Base-by-base conservation (phyloP, 2,113 vertebrate genomes). In the Charadrius vociferus region DNA sequence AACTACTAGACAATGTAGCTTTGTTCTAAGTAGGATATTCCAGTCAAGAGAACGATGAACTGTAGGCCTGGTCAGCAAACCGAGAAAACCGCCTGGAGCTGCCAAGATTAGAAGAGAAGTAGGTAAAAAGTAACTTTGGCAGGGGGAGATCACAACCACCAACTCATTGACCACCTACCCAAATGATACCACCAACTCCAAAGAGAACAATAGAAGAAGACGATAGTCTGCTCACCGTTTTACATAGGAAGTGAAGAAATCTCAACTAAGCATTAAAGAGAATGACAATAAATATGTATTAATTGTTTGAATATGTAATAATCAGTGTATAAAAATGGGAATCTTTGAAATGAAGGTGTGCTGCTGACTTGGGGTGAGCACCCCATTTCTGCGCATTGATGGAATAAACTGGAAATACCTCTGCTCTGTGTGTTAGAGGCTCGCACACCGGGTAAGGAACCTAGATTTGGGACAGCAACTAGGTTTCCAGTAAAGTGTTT, bases 401-500 rank as follows among this genome's bases (percentile, higher is more conserved):
- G 59, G 59, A 37, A 37, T 61, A 16, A 37, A 61, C 59, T 37
- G 59, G 23, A 37, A 37, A 61, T 37, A 61, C 59, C 59, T 61
- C n/a, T 26, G 59, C 59, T 37, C n/a, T 61, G 59, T 37, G n/a
- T 37, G 59, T 61, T 61, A 61, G 9, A 37, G 59, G 23, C 23
- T 61, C 27, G 61, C 36, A 39, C 36, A 37, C 24, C 36, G 8
- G 61, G 16, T 62, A 27, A 19, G 18, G 36, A 39, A 62, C 16
- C 61, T 36, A 62, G 61, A 62, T 39, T 37, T 39, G 36, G 61
- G 61, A 41, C 67, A 59, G 45, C 45, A 45, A 45, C 4, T 12
- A 20, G 36, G 9, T 85, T 96, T 95, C 96, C 94, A 84, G 94
- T 95, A 96, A 96, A 91, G 84, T 1, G 12, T 62, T 79, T 87